Evolutionary conservation across 2,797 vertebrate genomes (phyloP).

Genomic region (Neopelma chrysocephalum): DNA sequence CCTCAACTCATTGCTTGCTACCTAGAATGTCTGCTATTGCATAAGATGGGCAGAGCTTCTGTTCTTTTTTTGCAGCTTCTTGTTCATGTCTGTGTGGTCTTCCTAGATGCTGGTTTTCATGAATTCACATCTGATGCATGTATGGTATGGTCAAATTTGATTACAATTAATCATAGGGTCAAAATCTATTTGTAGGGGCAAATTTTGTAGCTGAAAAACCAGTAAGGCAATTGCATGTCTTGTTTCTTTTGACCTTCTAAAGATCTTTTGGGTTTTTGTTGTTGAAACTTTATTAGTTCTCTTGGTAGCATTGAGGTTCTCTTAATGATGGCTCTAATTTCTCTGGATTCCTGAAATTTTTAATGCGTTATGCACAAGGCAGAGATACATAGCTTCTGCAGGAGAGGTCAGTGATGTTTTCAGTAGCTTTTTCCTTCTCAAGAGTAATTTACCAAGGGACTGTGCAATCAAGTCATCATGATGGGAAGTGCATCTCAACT

Average conservation of each 20-base stretch:
- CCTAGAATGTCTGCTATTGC: background rate
- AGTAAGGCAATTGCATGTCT: background rate
- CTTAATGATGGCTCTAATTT: background rate
- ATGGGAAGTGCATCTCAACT: slow-evolving; percentile 48
- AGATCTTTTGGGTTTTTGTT: background rate
- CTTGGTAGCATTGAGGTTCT: background rate
- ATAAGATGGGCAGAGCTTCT: background rate
- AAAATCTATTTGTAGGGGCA: background rate
- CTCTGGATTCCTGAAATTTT: background rate
- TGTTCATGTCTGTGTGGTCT: background rate
- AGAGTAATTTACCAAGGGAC: slow-evolving; percentile 29
- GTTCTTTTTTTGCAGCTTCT: background rate
- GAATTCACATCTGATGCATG: background rate
- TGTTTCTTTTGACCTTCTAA: background rate
- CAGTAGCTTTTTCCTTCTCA: slow-evolving; percentile 31
- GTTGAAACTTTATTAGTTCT: background rate
- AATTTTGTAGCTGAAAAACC: background rate
- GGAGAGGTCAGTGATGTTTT: slow-evolving; percentile 9
- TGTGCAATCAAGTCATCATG: background rate
- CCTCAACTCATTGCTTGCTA: background rate
- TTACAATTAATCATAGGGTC: background rate
- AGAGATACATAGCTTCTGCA: background rate
- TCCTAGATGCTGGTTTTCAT: background rate
- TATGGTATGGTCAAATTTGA: background rate
- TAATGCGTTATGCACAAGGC: background rate